Percentiles rank a stretch among this genome's conserved stretches.
These are phyloP conservation scores for Egretta garzetta DNA, from an alignment of 2,113 vertebrate genomes.

Conservation along the genomic window DNA sequence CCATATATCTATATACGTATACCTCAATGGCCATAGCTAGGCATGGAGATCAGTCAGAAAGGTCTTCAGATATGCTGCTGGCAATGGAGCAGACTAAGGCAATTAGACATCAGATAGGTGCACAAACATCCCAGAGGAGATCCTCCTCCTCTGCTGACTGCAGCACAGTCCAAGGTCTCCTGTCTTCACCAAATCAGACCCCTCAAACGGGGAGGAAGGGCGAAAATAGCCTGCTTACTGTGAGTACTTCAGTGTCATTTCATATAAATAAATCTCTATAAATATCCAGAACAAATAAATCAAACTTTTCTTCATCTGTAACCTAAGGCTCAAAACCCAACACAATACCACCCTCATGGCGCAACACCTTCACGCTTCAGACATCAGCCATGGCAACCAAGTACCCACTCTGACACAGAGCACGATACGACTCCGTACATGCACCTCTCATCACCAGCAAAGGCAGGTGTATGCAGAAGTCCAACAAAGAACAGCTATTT, in stretches of 20 bases:
- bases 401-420: not conserved
- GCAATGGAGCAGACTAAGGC: not conserved
- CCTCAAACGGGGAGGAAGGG: accelerated
- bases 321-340: not conserved
- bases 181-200: not conserved
- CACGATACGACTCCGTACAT: too few relatives aligned
- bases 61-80: not conserved
- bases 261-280: not conserved
- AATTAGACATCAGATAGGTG: not conserved
- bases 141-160: not conserved
- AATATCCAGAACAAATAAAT: not conserved
- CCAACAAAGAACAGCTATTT: not conserved
- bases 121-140: not conserved
- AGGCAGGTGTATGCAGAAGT: not conserved
- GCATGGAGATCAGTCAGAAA: not conserved
- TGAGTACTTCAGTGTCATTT: not conserved
- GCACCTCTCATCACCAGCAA: not conserved
- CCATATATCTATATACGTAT: accelerated
- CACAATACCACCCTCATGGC: accelerated
- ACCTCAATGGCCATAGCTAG: not conserved
- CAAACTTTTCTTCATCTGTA: not conserved
- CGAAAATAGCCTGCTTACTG: not conserved
- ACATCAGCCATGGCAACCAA: not conserved
- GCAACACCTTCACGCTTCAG: not conserved
- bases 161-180: not conserved